These are phyloP conservation scores for Abramis brama DNA, from an alignment of 2,113 vertebrate genomes.

Conservation along the genomic window DNA sequence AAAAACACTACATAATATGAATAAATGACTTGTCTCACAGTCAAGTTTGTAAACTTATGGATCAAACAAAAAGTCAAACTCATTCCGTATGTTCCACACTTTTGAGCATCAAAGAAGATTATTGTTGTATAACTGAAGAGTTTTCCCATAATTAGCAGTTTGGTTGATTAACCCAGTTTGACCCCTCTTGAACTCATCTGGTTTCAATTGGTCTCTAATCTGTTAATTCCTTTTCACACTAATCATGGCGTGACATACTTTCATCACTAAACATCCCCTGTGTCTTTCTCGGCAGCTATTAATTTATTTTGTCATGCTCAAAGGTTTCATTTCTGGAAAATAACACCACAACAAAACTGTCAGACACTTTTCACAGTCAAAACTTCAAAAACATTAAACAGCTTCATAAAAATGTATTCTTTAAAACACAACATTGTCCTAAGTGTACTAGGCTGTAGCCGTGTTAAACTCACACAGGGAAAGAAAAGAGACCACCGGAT, in stretches of 20 bases:
- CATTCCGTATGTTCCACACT: background rate
- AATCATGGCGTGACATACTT: background rate
- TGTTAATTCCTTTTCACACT: slow-evolving; percentile 8
- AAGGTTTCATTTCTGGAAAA: background rate
- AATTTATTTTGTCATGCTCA: background rate
- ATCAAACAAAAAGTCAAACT: background rate
- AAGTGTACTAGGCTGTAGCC: background rate
- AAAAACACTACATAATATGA: background rate
- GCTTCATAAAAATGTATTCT: slow-evolving; percentile 17
- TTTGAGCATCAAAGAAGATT: background rate
- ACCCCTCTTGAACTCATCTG: background rate
- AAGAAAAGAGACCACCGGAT: background rate
- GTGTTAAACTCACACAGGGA: slow-evolving; percentile 15
- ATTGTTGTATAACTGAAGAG: background rate
- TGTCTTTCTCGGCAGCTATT: background rate
- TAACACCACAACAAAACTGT: background rate
- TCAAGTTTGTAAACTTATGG: background rate
- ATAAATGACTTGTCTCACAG: background rate
- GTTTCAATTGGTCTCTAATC: background rate
- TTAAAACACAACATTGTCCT: slow-evolving; percentile 6
- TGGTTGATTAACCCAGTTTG: background rate
- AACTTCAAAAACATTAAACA: background rate
- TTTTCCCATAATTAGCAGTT: background rate
- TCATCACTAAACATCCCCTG: background rate
- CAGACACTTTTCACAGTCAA: background rate